phyloP scores from a whole-genome alignment of 2,888 invertebrate genomes.

The Calameuta pallipes region DNA sequence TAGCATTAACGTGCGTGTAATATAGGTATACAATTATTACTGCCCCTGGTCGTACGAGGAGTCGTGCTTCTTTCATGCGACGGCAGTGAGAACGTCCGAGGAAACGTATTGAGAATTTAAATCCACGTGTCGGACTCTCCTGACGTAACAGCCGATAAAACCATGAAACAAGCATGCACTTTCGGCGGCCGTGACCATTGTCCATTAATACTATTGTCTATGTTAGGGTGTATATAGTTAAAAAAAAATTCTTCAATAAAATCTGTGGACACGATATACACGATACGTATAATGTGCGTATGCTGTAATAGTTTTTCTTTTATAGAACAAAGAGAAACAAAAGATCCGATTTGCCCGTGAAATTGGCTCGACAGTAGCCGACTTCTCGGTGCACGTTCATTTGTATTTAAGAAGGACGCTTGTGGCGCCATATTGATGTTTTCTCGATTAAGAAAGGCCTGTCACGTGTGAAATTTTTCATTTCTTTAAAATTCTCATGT shows the following conservation, averaged over 20 bases:
- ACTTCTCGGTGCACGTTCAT: too few species aligned
- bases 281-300: neutral
- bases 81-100: neutral
- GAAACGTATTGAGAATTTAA: neutral
- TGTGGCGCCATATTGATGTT: too few species aligned
- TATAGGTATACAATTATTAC: constrained; percentile 45
- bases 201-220: constrained; percentile 56
- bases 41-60: constrained; percentile 51
- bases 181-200: constrained; percentile 54
- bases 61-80: constrained; percentile 11
- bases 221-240: constrained; percentile 59
- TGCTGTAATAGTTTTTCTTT: constrained; percentile 16
- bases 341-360: constrained; percentile 11
- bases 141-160: neutral
- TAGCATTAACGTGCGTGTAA: constrained; percentile 45
- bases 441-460: too few species aligned
- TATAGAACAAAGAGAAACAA: constrained; percentile 11
- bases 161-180: constrained; percentile 32
- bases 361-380: neutral
- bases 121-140: neutral
- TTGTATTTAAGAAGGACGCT: too few species aligned
- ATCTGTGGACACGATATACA: constrained; percentile 33
- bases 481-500: constrained; percentile 1
- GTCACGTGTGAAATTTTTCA: too few species aligned
- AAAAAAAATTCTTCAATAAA: constrained; percentile 37